Evolutionary conservation across 2,113 vertebrate genomes (phyloP).

Genomic region (Callithrix jacchus): DNA sequence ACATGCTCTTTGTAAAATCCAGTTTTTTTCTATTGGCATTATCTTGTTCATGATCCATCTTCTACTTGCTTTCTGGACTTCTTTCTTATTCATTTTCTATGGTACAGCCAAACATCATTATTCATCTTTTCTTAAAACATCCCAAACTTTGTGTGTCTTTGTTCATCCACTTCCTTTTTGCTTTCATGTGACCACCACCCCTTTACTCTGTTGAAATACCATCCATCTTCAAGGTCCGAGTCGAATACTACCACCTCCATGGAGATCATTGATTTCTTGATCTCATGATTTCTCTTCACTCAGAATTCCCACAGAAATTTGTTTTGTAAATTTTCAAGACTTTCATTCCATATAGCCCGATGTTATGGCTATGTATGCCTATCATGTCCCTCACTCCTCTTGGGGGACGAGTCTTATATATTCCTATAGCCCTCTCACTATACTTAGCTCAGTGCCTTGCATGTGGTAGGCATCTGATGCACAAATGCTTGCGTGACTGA

Average conservation of each 20-base stretch:
- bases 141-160: not conserved
- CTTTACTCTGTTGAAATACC: not conserved
- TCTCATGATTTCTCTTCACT: not conserved
- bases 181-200: not conserved
- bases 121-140: not conserved
- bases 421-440: not conserved
- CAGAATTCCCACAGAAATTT: not conserved
- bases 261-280: not conserved
- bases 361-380: accelerated
- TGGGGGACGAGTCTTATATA: not conserved
- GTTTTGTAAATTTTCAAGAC: not conserved
- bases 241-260: not conserved
- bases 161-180: not conserved
- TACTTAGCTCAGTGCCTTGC: not conserved
- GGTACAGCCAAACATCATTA: not conserved
- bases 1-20: not conserved
- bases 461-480: not conserved
- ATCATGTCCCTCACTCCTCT: not conserved
- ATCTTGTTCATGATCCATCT: not conserved
- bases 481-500: not conserved
- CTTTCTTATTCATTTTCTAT: not conserved
- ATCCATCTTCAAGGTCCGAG: not conserved
- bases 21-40: not conserved
- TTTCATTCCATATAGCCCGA: not conserved
- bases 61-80: not conserved